Base-by-base conservation (phyloP, 2,797 vertebrate genomes). In the Xiphophorus birchmanni region DNA sequence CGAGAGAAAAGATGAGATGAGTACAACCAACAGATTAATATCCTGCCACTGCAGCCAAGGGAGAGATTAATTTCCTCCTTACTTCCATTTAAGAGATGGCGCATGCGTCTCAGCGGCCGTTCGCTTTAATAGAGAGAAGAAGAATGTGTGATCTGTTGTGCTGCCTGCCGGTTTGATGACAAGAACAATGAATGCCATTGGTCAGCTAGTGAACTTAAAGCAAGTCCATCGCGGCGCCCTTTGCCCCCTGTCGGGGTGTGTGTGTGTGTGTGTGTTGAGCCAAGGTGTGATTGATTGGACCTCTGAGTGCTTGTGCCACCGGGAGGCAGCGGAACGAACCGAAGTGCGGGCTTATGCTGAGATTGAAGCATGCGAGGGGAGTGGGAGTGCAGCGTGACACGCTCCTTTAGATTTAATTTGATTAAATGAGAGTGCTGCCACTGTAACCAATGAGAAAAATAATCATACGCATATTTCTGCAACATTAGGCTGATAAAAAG, bases 11-110 rank as follows among this genome's bases (percentile, higher is more conserved):
- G 87, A 93, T 87, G 88, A 86, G 92, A 92, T 91, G 93, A 92
- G 89, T 88, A 84, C 93, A 90, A 85, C 91, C 74, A 93, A 92
- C 87, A 91, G 92, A 95, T 95, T 95, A 95, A 96, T 95, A 94
- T 95, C 95, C 94, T 95, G 93, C 90, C 90, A 87, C 65, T 67
- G 91, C 90, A 79, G 90, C 87, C 85, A 71, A 78, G 91, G 87
- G 91, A 91, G 89, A 93, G 90, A 95, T 95, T 93, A 90, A 95
- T 95, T 94, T 95, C 93, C 91, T 94, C 89, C 93, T 93, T 92
- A 93, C 88, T 87, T 90, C 84, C 81, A 67, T 93, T 93, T 92
- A 91, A 92, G 40, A 85, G 88, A 72, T 78, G 76, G 75, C 21
- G 8, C 84, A 76, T 87, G 88, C 80, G 77, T 82, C 72, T 23